Base-by-base conservation (phyloP, 2,888 invertebrate species). In the Ophion costatus region DNA sequence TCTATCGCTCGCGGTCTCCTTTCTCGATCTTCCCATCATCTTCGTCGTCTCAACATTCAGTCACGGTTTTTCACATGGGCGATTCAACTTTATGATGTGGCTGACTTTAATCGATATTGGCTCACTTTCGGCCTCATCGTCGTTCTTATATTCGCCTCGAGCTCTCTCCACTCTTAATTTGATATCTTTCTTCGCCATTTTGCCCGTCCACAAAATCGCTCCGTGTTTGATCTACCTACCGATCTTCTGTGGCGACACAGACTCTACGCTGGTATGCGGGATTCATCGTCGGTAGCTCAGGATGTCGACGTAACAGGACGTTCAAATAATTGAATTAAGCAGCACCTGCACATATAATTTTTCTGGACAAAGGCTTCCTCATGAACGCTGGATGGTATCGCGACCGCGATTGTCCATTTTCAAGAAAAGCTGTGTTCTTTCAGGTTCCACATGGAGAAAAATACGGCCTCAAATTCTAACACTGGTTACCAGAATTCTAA, bases 81-180 rank as follows among this genome's bases (percentile, higher is more conserved):
- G 66, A 71, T 9, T 71, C 20, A 59, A 78, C 45, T 38, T 67
- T 11, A 42, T 42, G 29, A 71, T 66, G 71, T 80, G 63, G 63
- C 51, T 3, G 17, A 17, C 51, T 4, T 14, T 14, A 17, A 24
- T 33, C 9, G 29, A 29, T 24, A 10, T 24, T 29, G 17, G 29
- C 24, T 24, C 24, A 24, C 29, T 29, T 22, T 29, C 29, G 10
- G 5, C 33, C 14, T 29, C 6, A 14, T 24, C 14, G 5, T 14
- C 11, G 29, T 6, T 29, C 20, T 29, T 5, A 63, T 63, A 2
- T 24, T 7, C 7, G 1, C 7, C 33, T 64, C n/a, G 14, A 14
- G 11, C 61, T 22, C 61, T 61, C 11, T 17, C 17, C 14, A 9
- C 64, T 64, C 33, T 20, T 38, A 51, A 14, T 3, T 5, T 4